Conservation (phyloP, 2,113 vertebrate species). For the Phoxinus phoxinus region DNA sequence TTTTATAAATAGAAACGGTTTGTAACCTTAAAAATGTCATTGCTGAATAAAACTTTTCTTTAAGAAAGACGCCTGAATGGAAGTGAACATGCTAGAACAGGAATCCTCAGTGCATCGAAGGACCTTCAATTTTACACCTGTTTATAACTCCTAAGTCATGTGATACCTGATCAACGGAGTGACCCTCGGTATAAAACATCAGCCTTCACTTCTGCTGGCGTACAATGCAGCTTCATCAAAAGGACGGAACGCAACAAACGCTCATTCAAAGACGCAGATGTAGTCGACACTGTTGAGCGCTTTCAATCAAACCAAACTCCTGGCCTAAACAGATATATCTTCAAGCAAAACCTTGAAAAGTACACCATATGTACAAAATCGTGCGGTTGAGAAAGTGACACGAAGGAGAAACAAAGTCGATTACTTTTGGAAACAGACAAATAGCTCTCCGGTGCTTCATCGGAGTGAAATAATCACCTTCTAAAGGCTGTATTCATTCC, state of each 20-base stretch:
- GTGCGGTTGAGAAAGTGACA: not conserved
- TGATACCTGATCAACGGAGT: not conserved
- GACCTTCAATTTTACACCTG: not conserved
- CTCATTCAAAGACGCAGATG: constrained; percentile 21
- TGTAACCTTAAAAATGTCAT: not conserved
- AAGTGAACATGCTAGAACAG: not conserved
- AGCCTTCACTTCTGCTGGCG: not conserved
- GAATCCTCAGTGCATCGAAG: not conserved
- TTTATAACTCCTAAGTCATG: not conserved
- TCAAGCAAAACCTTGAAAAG: constrained; percentile 25
- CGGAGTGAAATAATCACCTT: constrained; percentile 38
- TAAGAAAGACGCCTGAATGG: not conserved
- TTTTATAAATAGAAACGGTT: no score
- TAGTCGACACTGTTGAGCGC: constrained; percentile 27
- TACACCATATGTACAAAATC: constrained; percentile 22
- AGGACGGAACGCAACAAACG: not conserved
- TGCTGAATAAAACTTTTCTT: not conserved
- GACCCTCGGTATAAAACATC: not conserved
- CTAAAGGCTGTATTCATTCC: constrained; percentile 17
- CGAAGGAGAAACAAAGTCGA: constrained; percentile 24
- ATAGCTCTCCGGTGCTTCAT: constrained; percentile 15
- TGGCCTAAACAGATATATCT: constrained; percentile 11
- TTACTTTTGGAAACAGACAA: constrained; percentile 18
- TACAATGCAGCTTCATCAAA: not conserved
- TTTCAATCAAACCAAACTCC: constrained; percentile 40